These are phyloP conservation scores for Charadrius vociferus DNA, from an alignment of 2,113 vertebrate species.

Conservation along the genomic window DNA sequence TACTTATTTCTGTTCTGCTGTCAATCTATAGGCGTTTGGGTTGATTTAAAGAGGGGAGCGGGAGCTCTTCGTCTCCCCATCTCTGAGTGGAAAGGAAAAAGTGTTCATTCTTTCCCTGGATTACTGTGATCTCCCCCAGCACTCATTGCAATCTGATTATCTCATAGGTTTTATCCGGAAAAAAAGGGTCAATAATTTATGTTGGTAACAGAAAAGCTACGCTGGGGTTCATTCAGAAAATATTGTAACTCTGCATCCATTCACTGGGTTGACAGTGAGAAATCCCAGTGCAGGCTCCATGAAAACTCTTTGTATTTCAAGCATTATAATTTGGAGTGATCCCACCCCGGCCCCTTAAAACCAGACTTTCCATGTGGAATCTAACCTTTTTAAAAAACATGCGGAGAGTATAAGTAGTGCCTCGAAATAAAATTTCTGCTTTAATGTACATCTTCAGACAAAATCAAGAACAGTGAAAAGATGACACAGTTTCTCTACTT, in stretches of 20 bases:
- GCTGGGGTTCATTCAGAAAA: neutral
- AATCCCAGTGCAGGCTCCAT: neutral
- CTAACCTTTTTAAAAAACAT: neutral
- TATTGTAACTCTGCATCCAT: neutral
- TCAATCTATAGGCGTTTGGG: neutral
- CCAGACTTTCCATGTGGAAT: neutral
- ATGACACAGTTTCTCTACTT: neutral
- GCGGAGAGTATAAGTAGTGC: neutral
- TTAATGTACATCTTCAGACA: neutral
- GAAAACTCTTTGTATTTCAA: neutral
- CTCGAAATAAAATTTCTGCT: neutral
- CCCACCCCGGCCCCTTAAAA: neutral
- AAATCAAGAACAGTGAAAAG: neutral
- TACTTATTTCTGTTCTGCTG: neutral
- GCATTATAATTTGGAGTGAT: neutral
- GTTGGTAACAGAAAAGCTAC: neutral
- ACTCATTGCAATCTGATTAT: neutral
- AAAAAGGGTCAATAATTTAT: neutral
- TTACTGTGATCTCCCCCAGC: neutral
- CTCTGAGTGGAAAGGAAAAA: neutral
- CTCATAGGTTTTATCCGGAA: neutral
- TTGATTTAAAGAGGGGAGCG: neutral
- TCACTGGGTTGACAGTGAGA: neutral
- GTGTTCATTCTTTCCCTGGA: neutral
- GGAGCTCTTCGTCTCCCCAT: neutral